Evolutionary conservation across 2,888 invertebrate species (phyloP).

Genomic region (Galeopsomyia nigrocyanea): DNA sequence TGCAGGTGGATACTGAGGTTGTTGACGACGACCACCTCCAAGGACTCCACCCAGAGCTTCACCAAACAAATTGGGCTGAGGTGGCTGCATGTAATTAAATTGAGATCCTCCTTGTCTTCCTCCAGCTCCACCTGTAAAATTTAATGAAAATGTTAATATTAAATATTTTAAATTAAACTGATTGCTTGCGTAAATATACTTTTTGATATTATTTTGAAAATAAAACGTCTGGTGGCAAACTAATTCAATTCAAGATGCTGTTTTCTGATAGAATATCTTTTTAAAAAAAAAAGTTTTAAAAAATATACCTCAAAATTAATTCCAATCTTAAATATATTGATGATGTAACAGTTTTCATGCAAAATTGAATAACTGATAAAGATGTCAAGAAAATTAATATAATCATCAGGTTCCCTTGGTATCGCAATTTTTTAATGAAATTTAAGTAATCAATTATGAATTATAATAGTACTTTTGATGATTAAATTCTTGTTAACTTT

Average conservation of each 20-base stretch:
- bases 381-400: slow-evolving; percentile 42
- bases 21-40: slow-evolving; percentile 58
- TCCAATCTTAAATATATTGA: background rate
- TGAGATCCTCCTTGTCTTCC: slow-evolving; percentile 49
- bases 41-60: slow-evolving; percentile 62
- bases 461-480: slow-evolving; percentile 2
- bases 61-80: slow-evolving; percentile 54
- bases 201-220: too few relatives aligned
- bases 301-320: background rate
- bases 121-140: background rate
- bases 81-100: slow-evolving; percentile 50
- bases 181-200: too few relatives aligned
- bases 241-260: too few relatives aligned
- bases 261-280: background rate
- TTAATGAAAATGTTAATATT: background rate
- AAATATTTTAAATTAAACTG: background rate
- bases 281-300: background rate
- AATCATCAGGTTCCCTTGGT: slow-evolving; percentile 12
- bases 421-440: background rate
- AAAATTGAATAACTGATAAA: slow-evolving; percentile 49
- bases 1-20: slow-evolving; percentile 57
- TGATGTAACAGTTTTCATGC: too few relatives aligned
- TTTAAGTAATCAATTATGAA: background rate
- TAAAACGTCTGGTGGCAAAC: too few relatives aligned
- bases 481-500: slow-evolving; percentile 3